Conservation (phyloP, 2,113 vertebrate genomes). For the Beaufortia kweichowensis region DNA sequence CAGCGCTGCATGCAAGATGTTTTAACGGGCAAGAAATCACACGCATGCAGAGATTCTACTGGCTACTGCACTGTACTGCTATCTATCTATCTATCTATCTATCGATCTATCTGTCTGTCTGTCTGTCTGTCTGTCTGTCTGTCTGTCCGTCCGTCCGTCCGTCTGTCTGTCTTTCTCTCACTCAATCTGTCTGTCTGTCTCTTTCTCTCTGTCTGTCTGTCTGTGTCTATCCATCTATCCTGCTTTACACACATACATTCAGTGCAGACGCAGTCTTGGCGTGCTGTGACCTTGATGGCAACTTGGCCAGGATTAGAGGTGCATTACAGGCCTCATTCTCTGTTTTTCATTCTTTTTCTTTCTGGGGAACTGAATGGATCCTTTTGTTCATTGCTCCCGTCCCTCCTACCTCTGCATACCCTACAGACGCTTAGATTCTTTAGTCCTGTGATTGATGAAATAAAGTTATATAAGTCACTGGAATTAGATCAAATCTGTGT, state of each 20-base stretch:
- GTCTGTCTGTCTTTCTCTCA: too few species aligned
- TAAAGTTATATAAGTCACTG: constrained; percentile 21
- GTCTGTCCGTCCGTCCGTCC: too few species aligned
- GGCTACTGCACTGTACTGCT: background rate
- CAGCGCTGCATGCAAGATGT: constrained; percentile 1
- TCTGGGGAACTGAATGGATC: constrained; percentile 64
- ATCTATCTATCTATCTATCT: background rate
- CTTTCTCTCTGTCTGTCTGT: background rate
- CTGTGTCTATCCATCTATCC: background rate
- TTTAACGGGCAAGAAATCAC: constrained; percentile 29
- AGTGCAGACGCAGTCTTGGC: constrained; percentile 9
- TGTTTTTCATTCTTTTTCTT: constrained; percentile 43
- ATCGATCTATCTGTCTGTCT: background rate
- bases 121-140: background rate
- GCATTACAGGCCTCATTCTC: constrained; percentile 57
- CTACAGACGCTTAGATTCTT: constrained; percentile 42
- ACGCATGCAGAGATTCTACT: constrained; percentile 19
- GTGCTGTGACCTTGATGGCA: constrained; percentile 28
- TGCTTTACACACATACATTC: background rate
- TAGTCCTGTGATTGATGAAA: background rate
- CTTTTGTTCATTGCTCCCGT: constrained; percentile 62
- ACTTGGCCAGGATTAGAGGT: constrained; percentile 42
- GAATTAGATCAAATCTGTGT: constrained; percentile 18
- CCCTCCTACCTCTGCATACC: constrained; percentile 51
- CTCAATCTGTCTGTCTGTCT: background rate